Evolutionary conservation across 2,888 invertebrate genomes (phyloP).

Genomic region (Automeris io): DNA sequence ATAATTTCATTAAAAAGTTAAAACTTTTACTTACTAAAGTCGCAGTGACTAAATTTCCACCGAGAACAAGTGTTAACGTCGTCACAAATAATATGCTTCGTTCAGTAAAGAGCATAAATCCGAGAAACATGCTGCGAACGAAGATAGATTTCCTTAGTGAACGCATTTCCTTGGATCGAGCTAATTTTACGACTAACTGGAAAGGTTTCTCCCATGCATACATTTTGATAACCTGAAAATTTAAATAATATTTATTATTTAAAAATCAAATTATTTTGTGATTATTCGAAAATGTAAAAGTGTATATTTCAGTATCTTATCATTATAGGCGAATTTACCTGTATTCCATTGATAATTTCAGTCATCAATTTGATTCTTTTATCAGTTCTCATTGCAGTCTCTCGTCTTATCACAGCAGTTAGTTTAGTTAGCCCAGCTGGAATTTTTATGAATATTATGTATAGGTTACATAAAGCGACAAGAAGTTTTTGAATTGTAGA

Average conservation of each 20-base stretch:
- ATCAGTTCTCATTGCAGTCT: slow-evolving; percentile 87
- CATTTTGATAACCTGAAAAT: slow-evolving; percentile 90
- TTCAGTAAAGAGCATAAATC: slow-evolving; percentile 84
- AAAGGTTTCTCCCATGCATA: slow-evolving; percentile 95
- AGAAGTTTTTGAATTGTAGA: too few species aligned
- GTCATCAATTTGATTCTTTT: slow-evolving; percentile 90
- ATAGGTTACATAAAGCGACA: too few species aligned
- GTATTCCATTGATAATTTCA: slow-evolving; percentile 92
- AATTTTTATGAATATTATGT: too few species aligned
- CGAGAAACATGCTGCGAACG: slow-evolving; percentile 81
- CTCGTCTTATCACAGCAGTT: slow-evolving; percentile 49
- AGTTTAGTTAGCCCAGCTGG: slow-evolving; percentile 54
- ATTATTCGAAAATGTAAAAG: neutral
- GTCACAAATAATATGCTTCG: slow-evolving; percentile 84
- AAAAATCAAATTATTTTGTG: neutral
- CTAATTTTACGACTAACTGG: slow-evolving; percentile 79
- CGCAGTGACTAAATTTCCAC: slow-evolving; percentile 51
- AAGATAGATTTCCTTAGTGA: slow-evolving; percentile 77
- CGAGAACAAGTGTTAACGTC: slow-evolving; percentile 46
- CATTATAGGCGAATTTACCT: slow-evolving; percentile 59
- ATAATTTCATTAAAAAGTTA: too few species aligned
- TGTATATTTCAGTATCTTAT: too few species aligned
- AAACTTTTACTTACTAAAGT: slow-evolving; percentile 36
- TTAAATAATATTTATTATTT: neutral
- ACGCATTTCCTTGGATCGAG: slow-evolving; percentile 74